phyloP scores from a whole-genome alignment of 2,113 vertebrate species.

The Pangasianodon gigas region DNA sequence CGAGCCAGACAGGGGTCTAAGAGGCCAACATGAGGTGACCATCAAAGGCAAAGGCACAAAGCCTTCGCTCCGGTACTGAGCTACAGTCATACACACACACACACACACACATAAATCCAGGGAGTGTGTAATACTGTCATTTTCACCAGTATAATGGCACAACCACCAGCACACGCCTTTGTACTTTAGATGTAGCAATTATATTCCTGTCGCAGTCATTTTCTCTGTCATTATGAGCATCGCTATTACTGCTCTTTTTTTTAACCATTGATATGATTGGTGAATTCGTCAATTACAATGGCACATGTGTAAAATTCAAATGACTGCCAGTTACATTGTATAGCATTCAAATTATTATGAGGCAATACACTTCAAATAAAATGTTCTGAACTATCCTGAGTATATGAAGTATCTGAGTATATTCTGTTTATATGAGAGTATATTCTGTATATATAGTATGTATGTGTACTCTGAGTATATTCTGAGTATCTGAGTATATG shows the following conservation, averaged over 20 bases:
- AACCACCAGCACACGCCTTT: neutral
- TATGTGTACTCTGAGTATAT: too few relatives aligned
- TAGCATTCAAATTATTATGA: neutral
- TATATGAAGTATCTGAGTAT: neutral
- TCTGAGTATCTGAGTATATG: neutral
- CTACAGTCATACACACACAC: neutral
- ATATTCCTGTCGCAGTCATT: neutral
- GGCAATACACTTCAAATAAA: neutral
- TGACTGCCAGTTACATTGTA: neutral
- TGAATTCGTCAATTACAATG: neutral
- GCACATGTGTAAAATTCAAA: neutral
- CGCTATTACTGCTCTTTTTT: neutral
- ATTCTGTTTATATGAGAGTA: too few relatives aligned
- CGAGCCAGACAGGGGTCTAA: slow-evolving; percentile 29
- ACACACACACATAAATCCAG: slow-evolving; percentile 10
- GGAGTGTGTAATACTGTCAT: neutral
- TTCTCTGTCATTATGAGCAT: neutral
- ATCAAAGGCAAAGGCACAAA: slow-evolving; percentile 55
- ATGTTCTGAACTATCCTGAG: neutral
- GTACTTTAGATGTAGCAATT: neutral
- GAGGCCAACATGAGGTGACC: slow-evolving; percentile 52
- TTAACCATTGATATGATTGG: neutral
- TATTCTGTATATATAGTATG: too few relatives aligned
- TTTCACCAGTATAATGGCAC: slow-evolving; percentile 16
- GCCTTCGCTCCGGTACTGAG: slow-evolving; percentile 11